A percentile compares a stretch with the other conserved stretches of the same genome.
These are phyloP conservation scores for Lucilia cuprina DNA, from an alignment of 1,140 invertebrate species.

Conservation along the genomic window DNA sequence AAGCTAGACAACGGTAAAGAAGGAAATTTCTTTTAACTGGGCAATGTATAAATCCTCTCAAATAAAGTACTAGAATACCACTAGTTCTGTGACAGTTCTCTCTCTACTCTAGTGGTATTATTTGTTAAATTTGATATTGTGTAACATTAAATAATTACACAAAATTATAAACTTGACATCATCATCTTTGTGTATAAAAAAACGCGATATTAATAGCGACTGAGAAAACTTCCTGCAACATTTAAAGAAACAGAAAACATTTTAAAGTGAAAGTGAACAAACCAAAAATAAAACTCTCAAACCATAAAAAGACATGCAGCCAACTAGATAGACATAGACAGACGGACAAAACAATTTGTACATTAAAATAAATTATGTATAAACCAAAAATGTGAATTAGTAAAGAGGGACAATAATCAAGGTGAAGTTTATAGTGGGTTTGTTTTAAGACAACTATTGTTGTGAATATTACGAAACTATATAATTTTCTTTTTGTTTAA, in stretches of 20 bases:
- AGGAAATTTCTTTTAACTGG: too few relatives aligned
- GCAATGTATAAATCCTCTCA: too few relatives aligned
- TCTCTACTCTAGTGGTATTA: too few relatives aligned
- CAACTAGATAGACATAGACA: too few relatives aligned
- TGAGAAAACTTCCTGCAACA: constrained; percentile 1
- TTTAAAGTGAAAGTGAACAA: background rate
- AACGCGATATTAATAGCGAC: background rate
- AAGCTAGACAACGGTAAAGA: too few relatives aligned
- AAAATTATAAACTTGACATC: background rate
- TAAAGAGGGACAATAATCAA: constrained; percentile 1
- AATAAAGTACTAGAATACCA: too few relatives aligned
- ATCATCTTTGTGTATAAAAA: background rate
- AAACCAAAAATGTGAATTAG: background rate
- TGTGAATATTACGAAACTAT: too few relatives aligned
- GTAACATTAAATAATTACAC: too few relatives aligned
- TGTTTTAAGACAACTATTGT: background rate
- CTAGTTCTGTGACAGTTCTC: too few relatives aligned
- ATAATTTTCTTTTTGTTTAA: background rate
- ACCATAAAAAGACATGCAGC: too few relatives aligned
- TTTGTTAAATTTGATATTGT: too few relatives aligned
- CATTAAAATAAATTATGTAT: background rate
- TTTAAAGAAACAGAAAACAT: background rate
- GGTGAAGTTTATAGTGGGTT: constrained; percentile 2
- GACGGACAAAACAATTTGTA: background rate
- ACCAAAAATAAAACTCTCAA: too few relatives aligned